Base-by-base conservation (phyloP, 92 coral and sea anemone genomes). In the Zoanthus gigantus region DNA sequence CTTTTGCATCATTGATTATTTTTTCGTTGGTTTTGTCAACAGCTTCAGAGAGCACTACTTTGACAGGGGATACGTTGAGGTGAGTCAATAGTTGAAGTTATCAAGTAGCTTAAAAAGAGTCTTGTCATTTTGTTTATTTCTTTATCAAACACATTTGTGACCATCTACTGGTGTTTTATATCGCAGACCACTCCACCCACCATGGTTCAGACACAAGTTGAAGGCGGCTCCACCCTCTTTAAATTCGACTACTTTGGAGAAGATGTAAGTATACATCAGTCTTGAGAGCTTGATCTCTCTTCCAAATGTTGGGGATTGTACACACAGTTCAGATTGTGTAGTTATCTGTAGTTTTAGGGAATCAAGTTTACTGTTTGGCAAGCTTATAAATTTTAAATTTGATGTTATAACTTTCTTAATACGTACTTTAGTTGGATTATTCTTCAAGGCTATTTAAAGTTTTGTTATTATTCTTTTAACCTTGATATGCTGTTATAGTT, bases 181-280 rank as follows among this genome's bases (percentile, higher is more conserved):
- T 42, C 32, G 12, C 76, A 97, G 99, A 90, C 96, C n/a, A 79
- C 93, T 58, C 99, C 99, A 37, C 99, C 99, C 18, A 96, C 98
- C 16, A 92, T 97, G 95, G 99, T 97, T 12, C 97, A 97, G 80
- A 97, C 99, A 9, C 99, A 97, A 69, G 98, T 95, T 58, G 99
- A 97, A 77, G 99, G 99, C n/a, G 99, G 99, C 15, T 97, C 99
- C 52, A 97, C 99, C 7, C 95, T 97, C 1, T 97, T 97, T 83
- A 93, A 92, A 72, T 95, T 97, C 61, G 90, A 87, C 83, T 97
- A 97, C 88, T 95, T 93, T 97, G 98, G 98, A 56, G 99, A 97
- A 83, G 93, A 95, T 81, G 99, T 97, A 83, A 92, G 99, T 85
- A 31, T 0, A 0, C 23, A 23, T 37, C 42, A 37, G 3, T 37